A percentile compares a stretch with the other conserved stretches of the same genome.
phyloP scores from a whole-genome alignment of 2,888 invertebrate species.

The Crematogaster levior region DNA sequence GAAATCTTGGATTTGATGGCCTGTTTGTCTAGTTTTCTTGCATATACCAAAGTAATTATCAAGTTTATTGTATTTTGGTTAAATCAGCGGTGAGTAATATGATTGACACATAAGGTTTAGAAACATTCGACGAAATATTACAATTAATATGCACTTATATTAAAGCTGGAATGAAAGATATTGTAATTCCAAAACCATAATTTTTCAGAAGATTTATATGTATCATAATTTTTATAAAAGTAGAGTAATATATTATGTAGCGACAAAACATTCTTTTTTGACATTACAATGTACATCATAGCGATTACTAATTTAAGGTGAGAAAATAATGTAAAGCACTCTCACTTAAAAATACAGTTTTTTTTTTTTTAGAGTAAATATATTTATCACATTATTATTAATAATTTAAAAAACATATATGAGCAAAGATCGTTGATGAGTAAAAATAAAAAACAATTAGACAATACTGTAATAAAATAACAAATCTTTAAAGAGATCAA shows the following conservation, averaged over 20 bases:
- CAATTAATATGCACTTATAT: background rate
- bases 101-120: background rate
- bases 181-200: background rate
- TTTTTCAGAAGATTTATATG: background rate
- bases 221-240: background rate
- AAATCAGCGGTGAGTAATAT: conserved; percentile 40
- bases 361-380: background rate
- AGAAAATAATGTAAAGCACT: conserved; percentile 17
- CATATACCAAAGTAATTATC: conserved; percentile 27
- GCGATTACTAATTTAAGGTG: background rate
- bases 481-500: background rate
- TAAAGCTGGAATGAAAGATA: background rate
- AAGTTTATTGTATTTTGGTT: conserved; percentile 42
- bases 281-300: background rate
- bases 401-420: background rate
- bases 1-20: conserved; percentile 39
- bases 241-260: background rate
- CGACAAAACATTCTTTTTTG: background rate
- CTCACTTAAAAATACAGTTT: background rate
- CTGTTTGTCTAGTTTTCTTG: conserved; percentile 4
- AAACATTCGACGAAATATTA: background rate
- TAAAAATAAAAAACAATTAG: no score
- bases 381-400: background rate
- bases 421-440: background rate
- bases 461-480: no score